phyloP scores from a whole-genome alignment of 1,140 invertebrate genomes.

The Chionoecetes opilio region DNA sequence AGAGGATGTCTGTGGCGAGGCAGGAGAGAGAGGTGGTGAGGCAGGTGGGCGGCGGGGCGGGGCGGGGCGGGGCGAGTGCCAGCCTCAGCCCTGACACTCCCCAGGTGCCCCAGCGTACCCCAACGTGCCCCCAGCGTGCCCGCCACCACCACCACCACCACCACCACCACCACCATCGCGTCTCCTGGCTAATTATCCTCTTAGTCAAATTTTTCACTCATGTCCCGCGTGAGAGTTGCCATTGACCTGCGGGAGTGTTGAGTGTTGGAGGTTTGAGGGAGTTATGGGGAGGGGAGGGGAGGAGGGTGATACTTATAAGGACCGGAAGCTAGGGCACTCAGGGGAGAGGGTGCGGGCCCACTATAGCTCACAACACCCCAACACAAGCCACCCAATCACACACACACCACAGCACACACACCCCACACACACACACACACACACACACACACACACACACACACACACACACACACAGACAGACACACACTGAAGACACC shows the following conservation, averaged over 20 bases:
- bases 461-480: background rate
- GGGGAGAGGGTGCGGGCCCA: background rate
- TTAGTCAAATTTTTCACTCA: slow-evolving; percentile 21
- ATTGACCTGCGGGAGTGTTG: background rate
- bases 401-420: background rate
- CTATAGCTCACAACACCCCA: background rate
- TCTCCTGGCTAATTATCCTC: background rate
- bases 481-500: background rate
- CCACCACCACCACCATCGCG: background rate
- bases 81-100: background rate
- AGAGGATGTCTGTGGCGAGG: too few species aligned
- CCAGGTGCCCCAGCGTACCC: background rate
- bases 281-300: background rate
- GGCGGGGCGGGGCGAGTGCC: background rate
- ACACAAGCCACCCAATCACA: slow-evolving; percentile 1
- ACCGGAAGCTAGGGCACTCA: background rate
- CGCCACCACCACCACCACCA: background rate
- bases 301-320: background rate
- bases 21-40: background rate
- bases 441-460: slow-evolving; percentile 27
- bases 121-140: background rate
- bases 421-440: slow-evolving; percentile 15
- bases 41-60: background rate
- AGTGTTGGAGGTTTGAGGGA: background rate
- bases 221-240: background rate